Evolutionary conservation across 2,113 vertebrate genomes (phyloP).

Genomic region (Ascaphus truei): DNA sequence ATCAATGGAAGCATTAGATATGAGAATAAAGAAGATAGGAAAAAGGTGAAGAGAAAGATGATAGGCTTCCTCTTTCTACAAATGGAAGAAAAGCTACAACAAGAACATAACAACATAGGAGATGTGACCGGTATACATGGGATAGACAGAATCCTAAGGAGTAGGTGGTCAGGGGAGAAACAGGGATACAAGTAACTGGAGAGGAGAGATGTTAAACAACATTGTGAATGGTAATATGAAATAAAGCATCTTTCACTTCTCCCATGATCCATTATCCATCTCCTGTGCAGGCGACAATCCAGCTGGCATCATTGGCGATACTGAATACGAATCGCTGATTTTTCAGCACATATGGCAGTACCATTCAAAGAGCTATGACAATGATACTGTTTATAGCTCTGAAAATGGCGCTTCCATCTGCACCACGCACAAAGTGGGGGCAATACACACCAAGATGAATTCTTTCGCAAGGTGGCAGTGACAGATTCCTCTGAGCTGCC

Average conservation of each 20-base stretch:
- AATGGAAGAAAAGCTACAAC: too few species aligned
- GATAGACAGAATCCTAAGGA: too few species aligned
- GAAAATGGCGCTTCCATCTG: slow-evolving; percentile 87
- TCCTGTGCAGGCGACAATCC: slow-evolving; percentile 38
- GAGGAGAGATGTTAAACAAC: neutral
- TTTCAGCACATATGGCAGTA: slow-evolving; percentile 79
- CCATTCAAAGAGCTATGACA: slow-evolving; percentile 95
- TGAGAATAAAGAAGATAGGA: too few species aligned
- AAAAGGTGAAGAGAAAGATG: too few species aligned
- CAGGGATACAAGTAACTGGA: too few species aligned
- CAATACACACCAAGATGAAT: neutral
- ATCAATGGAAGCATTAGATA: too few species aligned
- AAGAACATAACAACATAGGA: too few species aligned
- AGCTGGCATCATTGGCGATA: slow-evolving; percentile 39
- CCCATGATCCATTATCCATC: slow-evolving; percentile 33
- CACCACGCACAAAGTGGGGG: slow-evolving; percentile 48
- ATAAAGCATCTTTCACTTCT: neutral
- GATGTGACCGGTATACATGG: too few species aligned
- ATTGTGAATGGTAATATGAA: neutral
- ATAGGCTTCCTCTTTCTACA: too few species aligned
- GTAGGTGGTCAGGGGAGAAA: too few species aligned
- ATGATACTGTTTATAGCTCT: slow-evolving; percentile 81
- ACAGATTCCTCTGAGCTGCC: neutral
- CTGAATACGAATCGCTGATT: slow-evolving; percentile 48
- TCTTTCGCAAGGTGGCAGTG: neutral